phyloP scores from a whole-genome alignment of 2,888 invertebrate species.

The Endotricha flammealis region DNA sequence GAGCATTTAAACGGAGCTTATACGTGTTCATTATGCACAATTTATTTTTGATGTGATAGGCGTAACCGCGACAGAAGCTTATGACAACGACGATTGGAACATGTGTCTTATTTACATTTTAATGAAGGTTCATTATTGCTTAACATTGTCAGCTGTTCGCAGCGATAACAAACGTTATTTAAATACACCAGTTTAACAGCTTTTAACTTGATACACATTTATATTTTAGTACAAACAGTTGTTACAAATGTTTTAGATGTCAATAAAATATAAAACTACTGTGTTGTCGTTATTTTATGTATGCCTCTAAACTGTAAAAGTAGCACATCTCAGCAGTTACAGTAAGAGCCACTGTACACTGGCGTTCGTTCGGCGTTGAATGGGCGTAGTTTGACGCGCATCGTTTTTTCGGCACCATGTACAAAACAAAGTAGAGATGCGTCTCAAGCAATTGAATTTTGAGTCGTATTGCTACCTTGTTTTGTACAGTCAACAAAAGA shows the following conservation, averaged over 20 bases:
- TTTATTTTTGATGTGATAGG: slow-evolving; percentile 23
- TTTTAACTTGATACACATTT: slow-evolving; percentile 70
- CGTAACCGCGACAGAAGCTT: slow-evolving; percentile 26
- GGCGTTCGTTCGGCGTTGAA: too few relatives aligned
- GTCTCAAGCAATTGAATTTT: too few relatives aligned
- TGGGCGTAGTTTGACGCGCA: too few relatives aligned
- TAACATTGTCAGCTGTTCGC: slow-evolving; percentile 53
- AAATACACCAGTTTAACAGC: slow-evolving; percentile 63
- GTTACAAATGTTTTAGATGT: slow-evolving; percentile 75
- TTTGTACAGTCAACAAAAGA: too few relatives aligned
- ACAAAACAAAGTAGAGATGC: too few relatives aligned
- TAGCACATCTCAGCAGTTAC: too few relatives aligned
- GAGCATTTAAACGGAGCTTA: slow-evolving; percentile 47
- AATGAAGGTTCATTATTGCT: slow-evolving; percentile 54
- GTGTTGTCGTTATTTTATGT: slow-evolving; percentile 31
- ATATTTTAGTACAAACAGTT: slow-evolving; percentile 77
- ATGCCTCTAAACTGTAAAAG: too few relatives aligned
- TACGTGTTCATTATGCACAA: slow-evolving; percentile 43
- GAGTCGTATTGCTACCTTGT: too few relatives aligned
- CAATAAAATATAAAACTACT: slow-evolving; percentile 64
- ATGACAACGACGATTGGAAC: slow-evolving; percentile 39
- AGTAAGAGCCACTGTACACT: too few relatives aligned
- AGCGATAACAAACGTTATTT: slow-evolving; percentile 57
- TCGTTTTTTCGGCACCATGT: too few relatives aligned
- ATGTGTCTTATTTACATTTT: slow-evolving; percentile 46